Conservation (phyloP, 2,888 invertebrate genomes). For the Dioctria linearis region DNA sequence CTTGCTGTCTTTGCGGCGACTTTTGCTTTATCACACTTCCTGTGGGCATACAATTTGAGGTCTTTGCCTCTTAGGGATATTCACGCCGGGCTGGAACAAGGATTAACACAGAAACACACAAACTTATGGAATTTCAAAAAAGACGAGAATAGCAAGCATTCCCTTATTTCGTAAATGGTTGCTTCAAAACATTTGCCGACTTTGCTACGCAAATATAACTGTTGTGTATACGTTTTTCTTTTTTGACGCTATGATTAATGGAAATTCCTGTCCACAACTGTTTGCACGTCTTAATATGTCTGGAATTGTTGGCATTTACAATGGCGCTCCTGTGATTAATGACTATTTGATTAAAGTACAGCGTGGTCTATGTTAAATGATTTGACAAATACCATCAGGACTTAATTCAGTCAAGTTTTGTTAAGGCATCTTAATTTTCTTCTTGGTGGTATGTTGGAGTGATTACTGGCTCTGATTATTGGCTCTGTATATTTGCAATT, state of each 20-base stretch:
- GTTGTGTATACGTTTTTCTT: neutral
- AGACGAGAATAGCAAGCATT: neutral
- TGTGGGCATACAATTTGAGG: neutral
- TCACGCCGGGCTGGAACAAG: neutral
- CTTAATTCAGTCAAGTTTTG: neutral
- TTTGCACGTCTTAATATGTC: constrained; percentile 17
- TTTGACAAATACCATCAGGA: neutral
- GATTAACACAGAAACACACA: neutral
- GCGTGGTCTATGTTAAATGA: neutral
- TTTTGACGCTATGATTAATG: constrained; percentile 33
- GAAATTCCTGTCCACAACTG: constrained; percentile 34
- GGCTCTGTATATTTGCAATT: no score
- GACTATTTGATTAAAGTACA: neutral
- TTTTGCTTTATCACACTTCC: neutral
- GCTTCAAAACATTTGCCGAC: neutral
- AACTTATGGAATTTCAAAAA: neutral
- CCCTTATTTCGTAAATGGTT: neutral
- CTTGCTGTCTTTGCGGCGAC: neutral
- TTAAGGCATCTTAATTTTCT: neutral
- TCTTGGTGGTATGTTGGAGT: no score
- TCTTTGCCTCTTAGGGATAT: neutral
- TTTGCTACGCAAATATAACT: constrained; percentile 4
- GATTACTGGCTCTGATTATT: no score
- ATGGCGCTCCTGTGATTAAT: neutral
- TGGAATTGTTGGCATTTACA: neutral